Percentiles rank a stretch among this genome's conserved stretches.
phyloP scores from a whole-genome alignment of 2,113 vertebrate genomes.

The Vireo altiloquus region DNA sequence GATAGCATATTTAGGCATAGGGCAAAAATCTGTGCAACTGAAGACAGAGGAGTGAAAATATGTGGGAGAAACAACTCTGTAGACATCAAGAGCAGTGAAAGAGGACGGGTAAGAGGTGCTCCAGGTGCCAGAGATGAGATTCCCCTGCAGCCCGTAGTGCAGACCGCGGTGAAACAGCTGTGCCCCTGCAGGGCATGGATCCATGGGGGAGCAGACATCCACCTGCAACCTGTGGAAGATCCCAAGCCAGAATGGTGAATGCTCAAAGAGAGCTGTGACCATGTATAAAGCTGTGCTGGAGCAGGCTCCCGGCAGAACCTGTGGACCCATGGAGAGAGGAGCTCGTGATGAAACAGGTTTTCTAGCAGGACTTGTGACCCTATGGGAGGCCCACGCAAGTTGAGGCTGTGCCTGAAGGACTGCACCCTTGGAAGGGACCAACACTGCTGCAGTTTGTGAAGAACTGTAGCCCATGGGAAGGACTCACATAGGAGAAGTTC shows the following conservation, averaged over 20 bases:
- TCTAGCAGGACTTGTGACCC: background rate
- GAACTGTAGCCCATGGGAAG: background rate
- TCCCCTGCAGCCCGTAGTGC: accelerated
- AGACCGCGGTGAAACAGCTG: background rate
- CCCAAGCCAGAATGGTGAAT: background rate
- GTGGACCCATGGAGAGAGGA: background rate
- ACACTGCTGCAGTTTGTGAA: background rate
- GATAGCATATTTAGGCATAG: background rate
- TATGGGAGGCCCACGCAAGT: accelerated
- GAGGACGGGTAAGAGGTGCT: background rate
- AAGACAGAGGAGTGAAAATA: background rate
- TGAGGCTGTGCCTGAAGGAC: background rate
- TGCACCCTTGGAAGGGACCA: background rate
- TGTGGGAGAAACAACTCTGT: background rate
- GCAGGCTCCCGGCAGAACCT: background rate
- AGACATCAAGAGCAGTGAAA: background rate
- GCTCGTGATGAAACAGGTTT: background rate
- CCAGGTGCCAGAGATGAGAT: background rate
- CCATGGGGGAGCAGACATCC: background rate
- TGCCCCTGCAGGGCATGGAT: background rate
- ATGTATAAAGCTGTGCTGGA: accelerated
- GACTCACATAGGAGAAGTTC: background rate
- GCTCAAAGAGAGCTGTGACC: background rate
- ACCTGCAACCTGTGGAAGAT: background rate
- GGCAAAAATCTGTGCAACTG: background rate